Base-by-base conservation (phyloP, 2,888 invertebrate genomes). In the Gnatocerus cornutus region DNA sequence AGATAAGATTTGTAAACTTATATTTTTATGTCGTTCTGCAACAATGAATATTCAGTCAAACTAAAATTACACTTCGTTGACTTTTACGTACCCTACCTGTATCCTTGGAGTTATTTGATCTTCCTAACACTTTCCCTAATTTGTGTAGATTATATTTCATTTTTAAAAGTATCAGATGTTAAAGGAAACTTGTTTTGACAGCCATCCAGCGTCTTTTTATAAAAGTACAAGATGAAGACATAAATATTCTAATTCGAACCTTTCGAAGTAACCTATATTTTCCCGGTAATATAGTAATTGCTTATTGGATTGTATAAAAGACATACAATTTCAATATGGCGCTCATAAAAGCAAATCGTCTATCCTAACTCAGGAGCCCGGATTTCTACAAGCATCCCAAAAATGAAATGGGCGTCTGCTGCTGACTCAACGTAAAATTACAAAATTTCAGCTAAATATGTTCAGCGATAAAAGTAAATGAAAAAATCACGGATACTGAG, bases 371-470 rank as follows among this genome's bases (percentile, higher is more conserved):
- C 59, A 59, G 29, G 10, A 46, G 9, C 12, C 13, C n/a, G 29
- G 37, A 56, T 56, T 13, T 27, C 12, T 43, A 21, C n/a, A 55
- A 27, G 4, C 9, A 14, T 39, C 13, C 37, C 43, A 43, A 56
- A 43, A 56, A 56, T 41, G 55, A 21, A 39, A 55, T 16, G 58
- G 58, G 16, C 16, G 16, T 21, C 55, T 41, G 55, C 8, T 13
- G 41, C 58, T 58, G 58, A 58, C 43, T 58, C 58, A 13, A 29
- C 58, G 41, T 27, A 29, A 58, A 58, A 58, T 58, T 58, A 58
- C 58, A 58, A 58, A 58, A 43, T 43, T 58, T 55, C 55, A 55
- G 55, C 55, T 55, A 55, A 55, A 55, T 39, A 37, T 55, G 37
- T 37, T 37, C 58, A 29, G 27, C 12, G 37, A 58, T 58, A 58